Conservation (phyloP, 2,888 invertebrate species). For the Nemurella pictetii region DNA sequence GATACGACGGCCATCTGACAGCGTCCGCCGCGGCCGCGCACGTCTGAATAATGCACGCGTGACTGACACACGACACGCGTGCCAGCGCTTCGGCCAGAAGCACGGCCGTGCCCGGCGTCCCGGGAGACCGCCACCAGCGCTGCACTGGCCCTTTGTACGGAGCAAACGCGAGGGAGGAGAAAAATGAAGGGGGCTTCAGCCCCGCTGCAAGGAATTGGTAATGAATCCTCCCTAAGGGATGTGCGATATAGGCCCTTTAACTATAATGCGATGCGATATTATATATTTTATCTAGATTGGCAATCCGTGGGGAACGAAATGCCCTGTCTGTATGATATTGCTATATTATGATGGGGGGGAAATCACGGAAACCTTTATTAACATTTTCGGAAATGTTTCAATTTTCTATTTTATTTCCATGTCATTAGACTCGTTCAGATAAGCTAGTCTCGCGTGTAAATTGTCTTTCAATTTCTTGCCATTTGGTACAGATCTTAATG, state of each 20-base stretch:
- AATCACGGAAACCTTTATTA: background rate
- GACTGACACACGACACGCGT: background rate
- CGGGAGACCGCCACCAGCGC: background rate
- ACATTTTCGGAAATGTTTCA: background rate
- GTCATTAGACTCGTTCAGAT: background rate
- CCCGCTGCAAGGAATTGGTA: background rate
- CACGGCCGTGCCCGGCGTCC: background rate
- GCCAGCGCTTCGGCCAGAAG: too few species aligned
- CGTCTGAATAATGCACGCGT: background rate
- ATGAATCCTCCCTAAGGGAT: conserved; percentile 28
- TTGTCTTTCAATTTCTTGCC: background rate
- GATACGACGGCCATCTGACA: background rate
- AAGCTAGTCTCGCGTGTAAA: background rate
- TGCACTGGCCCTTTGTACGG: conserved; percentile 9
- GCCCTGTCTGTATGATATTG: background rate
- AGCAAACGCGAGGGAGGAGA: background rate
- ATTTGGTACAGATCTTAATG: background rate
- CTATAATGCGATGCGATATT: background rate
- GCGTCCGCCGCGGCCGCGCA: background rate
- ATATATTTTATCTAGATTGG: background rate
- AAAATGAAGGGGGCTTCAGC: conserved; percentile 4
- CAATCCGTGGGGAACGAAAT: background rate
- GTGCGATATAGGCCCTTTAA: conserved; percentile 6
- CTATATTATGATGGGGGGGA: background rate
- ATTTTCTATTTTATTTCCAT: background rate